Evolutionary conservation across 1,140 invertebrate genomes (phyloP).

Genomic region (Diachasmimorpha longicaudata): DNA sequence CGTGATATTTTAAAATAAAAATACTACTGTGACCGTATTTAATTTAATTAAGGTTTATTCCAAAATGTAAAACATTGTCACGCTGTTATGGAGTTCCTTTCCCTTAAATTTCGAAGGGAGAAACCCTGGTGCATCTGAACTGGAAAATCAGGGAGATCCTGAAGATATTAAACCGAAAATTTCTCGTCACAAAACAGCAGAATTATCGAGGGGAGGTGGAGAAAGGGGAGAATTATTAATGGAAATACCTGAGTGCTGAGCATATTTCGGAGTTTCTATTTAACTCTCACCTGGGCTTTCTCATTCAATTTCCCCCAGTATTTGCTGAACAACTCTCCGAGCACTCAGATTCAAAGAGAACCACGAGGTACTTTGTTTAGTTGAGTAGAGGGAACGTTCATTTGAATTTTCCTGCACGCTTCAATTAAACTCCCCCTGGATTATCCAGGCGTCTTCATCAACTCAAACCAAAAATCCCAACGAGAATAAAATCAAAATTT

Average conservation of each 20-base stretch:
- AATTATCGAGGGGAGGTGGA: too few species aligned
- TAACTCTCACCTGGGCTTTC: background rate
- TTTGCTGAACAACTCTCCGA: background rate
- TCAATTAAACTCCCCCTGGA: background rate
- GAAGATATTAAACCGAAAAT: too few species aligned
- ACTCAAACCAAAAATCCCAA: background rate
- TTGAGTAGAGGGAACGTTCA: background rate
- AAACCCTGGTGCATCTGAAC: background rate
- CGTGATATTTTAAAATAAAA: too few species aligned
- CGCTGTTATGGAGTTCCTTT: background rate
- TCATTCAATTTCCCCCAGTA: background rate
- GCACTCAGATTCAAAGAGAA: background rate
- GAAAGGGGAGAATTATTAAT: too few species aligned
- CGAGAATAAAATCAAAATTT: background rate
- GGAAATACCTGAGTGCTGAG: too few species aligned
- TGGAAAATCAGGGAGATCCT: too few species aligned
- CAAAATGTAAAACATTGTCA: background rate
- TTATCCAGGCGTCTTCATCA: background rate
- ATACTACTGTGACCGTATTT: too few species aligned
- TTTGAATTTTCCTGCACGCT: background rate
- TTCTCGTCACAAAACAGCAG: too few species aligned
- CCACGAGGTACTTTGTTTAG: background rate
- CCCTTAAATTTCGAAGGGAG: background rate
- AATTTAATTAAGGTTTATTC: too few species aligned
- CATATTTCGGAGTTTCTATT: background rate